Percentiles rank a stretch among this genome's conserved stretches.
Conservation (phyloP, 1,140 invertebrate genomes). For the Pseudomyrmex cubaensis region DNA sequence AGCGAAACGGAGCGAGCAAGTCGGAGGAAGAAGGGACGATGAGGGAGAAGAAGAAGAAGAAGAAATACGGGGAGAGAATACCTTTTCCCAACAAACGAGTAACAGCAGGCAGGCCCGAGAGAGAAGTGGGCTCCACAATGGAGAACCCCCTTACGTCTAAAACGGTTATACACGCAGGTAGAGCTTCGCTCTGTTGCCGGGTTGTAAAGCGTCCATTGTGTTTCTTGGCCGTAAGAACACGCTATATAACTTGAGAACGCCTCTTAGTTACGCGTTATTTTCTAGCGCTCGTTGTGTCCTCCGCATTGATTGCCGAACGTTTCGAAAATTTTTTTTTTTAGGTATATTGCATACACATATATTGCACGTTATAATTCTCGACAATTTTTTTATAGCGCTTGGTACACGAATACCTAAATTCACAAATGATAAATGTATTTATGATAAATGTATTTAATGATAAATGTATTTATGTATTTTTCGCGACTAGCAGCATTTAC, state of each 20-base stretch:
- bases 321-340: not conserved
- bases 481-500: too few species aligned
- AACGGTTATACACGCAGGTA: conserved; percentile 61
- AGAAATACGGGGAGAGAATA: conserved; percentile 42
- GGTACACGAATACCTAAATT: too few species aligned
- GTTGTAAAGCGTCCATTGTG: conserved; percentile 53
- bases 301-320: not conserved
- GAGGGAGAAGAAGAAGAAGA: not conserved
- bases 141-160: conserved; percentile 54
- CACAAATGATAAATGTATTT: too few species aligned
- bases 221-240: conserved; percentile 37
- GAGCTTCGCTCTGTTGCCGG: conserved; percentile 46
- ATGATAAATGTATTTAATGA: too few species aligned
- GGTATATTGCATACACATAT: too few species aligned
- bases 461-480: too few species aligned
- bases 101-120: conserved; percentile 60
- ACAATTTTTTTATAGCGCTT: not conserved
- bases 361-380: not conserved
- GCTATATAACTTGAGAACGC: conserved; percentile 9
- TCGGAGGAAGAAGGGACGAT: not conserved
- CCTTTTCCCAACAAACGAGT: conserved; percentile 57
- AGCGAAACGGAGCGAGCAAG: conserved; percentile 15
- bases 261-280: conserved; percentile 41
- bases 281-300: conserved; percentile 1
- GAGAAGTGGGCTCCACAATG: conserved; percentile 58